A percentile compares a stretch with the other conserved stretches of the same genome.
Evolutionary conservation across 2,113 vertebrate species (phyloP).

Genomic region (Plectropomus leopardus): DNA sequence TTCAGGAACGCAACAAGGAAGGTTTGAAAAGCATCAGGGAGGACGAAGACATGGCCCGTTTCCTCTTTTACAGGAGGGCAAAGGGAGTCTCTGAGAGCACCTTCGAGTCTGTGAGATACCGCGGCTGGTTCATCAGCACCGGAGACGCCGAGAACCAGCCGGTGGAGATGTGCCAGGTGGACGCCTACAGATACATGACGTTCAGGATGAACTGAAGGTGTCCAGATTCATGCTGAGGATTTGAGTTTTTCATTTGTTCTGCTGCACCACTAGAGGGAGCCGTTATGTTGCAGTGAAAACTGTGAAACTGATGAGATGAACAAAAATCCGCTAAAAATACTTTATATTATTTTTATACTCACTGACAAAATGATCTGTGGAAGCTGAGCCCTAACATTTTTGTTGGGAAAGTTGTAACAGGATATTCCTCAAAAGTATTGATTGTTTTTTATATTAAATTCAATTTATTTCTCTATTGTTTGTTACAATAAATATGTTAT

Average conservation of each 20-base stretch:
- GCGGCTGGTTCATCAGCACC: conserved; percentile 80
- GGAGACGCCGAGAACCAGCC: neutral
- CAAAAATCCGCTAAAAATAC: neutral
- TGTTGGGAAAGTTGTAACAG: conserved; percentile 14
- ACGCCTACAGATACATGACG: rapidly evolving
- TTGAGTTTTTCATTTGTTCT: neutral
- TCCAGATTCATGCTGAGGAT: neutral
- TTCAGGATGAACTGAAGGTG: conserved; percentile 35
- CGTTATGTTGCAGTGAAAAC: rapidly evolving
- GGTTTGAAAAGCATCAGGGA: conserved; percentile 1
- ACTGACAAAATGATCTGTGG: neutral
- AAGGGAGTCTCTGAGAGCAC: neutral
- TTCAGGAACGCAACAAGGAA: conserved; percentile 47
- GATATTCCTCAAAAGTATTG: conserved; percentile 37
- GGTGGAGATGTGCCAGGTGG: conserved; percentile 60
- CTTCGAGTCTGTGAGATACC: conserved; percentile 74
- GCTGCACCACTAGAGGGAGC: conserved; percentile 34
- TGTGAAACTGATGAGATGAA: neutral
- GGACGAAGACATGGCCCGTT: conserved; percentile 30
- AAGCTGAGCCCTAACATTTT: no score
- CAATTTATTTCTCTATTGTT: neutral
- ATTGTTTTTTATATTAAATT: neutral
- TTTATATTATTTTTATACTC: neutral
- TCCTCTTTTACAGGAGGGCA: conserved; percentile 71
- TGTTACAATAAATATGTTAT: neutral